Conservation (phyloP, 2,888 invertebrate species). For the Hemaris fuciformis region DNA sequence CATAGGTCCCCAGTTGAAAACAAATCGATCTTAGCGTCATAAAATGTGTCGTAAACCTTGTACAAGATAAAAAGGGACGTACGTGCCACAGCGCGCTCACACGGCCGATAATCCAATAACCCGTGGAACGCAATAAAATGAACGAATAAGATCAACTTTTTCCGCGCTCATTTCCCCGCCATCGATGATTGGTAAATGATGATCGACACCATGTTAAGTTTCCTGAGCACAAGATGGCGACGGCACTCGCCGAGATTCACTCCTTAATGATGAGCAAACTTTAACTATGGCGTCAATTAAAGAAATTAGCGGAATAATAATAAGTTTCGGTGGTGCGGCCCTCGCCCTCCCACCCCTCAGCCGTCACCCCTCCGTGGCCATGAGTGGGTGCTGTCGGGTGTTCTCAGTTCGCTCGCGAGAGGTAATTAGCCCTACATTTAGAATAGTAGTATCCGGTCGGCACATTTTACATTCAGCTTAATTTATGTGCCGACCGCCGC, state of each 20-base stretch:
- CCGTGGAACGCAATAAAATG: neutral
- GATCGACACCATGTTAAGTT: neutral
- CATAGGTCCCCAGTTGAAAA: neutral
- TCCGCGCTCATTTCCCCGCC: neutral
- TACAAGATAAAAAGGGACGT: neutral
- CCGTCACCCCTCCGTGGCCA: neutral
- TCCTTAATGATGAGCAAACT: constrained; percentile 6
- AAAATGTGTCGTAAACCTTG: neutral
- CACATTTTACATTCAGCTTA: constrained; percentile 1
- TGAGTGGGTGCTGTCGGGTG: neutral
- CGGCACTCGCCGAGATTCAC: neutral
- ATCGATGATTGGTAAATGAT: neutral
- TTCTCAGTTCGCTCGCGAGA: neutral
- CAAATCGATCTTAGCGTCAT: neutral
- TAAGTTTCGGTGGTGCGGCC: neutral
- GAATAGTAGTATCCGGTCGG: neutral
- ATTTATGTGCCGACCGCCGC: neutral
- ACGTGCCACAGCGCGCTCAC: neutral
- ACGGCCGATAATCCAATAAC: neutral
- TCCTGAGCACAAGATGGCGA: neutral
- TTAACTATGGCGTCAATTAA: constrained; percentile 9
- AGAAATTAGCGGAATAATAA: constrained; percentile 11
- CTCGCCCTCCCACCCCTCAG: neutral
- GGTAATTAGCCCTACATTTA: constrained; percentile 2
- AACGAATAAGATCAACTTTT: neutral